These are phyloP conservation scores for Penaeus monodon DNA, from an alignment of 2,888 invertebrate genomes.

Conservation along the genomic window DNA sequence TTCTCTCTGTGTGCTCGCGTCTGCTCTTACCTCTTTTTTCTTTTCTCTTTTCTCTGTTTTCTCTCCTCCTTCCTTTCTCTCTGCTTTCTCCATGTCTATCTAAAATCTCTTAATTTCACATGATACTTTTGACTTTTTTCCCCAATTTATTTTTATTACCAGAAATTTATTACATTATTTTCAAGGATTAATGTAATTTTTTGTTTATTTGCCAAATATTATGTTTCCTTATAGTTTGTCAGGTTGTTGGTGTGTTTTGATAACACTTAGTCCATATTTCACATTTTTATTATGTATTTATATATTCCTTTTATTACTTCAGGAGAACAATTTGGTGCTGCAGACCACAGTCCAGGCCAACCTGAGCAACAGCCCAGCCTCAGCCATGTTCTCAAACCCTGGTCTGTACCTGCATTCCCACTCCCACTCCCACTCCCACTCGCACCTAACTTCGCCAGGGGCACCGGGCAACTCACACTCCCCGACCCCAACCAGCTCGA, in stretches of 20 bases:
- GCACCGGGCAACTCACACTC: slow-evolving; percentile 13
- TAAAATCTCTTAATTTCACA: too few relatives aligned
- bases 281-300: not conserved
- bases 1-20: not conserved
- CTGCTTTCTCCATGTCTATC: not conserved
- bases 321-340: slow-evolving; percentile 56
- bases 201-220: too few relatives aligned
- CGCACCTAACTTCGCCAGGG: slow-evolving; percentile 14
- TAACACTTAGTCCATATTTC: not conserved
- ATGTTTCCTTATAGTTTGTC: too few relatives aligned
- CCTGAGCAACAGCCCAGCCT: slow-evolving; percentile 14
- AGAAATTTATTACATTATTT: too few relatives aligned
- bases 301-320: slow-evolving; percentile 16
- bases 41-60: not conserved
- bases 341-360: slow-evolving; percentile 39
- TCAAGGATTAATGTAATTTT: too few relatives aligned
- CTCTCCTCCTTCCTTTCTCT: not conserved
- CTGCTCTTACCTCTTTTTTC: not conserved
- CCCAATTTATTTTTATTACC: too few relatives aligned
- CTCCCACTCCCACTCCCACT: slow-evolving; percentile 10
- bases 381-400: slow-evolving; percentile 33
- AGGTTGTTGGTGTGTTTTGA: not conserved
- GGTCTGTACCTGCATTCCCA: slow-evolving; percentile 7
- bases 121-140: too few relatives aligned
- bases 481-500: slow-evolving; percentile 37